Evolutionary conservation across 2,113 vertebrate genomes (phyloP).

Genomic region (Garra rufa): DNA sequence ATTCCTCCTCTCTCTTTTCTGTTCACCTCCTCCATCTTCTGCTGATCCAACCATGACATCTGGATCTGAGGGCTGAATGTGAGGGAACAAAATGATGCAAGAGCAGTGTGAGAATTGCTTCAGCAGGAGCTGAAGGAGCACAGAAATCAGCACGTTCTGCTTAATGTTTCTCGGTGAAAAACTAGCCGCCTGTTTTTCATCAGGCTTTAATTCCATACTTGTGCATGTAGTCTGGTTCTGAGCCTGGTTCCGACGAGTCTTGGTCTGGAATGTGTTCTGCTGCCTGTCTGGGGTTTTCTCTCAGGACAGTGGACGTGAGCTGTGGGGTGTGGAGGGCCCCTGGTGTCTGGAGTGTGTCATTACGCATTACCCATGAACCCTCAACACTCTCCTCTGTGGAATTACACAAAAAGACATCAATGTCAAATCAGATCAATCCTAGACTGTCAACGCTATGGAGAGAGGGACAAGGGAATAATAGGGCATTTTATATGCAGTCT

Average conservation of each 20-base stretch:
- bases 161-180: background rate
- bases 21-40: slow-evolving; percentile 97
- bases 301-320: slow-evolving; percentile 94
- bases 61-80: slow-evolving; percentile 95
- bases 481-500: background rate
- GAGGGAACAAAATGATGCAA: background rate
- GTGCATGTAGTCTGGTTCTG: slow-evolving; percentile 96
- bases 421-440: background rate
- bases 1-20: slow-evolving; percentile 95
- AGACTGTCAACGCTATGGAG: background rate
- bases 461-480: background rate
- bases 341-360: slow-evolving; percentile 91
- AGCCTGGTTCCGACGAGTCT: slow-evolving; percentile 90
- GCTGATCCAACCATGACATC: slow-evolving; percentile 98
- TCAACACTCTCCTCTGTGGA: slow-evolving; percentile 91
- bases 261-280: slow-evolving; percentile 94
- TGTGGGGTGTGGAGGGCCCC: slow-evolving; percentile 90
- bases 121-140: background rate
- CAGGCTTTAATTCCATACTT: slow-evolving; percentile 79
- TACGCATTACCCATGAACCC: slow-evolving; percentile 93
- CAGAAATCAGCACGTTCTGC: background rate
- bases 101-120: background rate
- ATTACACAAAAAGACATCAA: background rate
- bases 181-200: background rate
- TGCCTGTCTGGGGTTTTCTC: slow-evolving; percentile 90